Conservation (phyloP, 23 tunicate genomes). For the Trididemnum miniatum region DNA sequence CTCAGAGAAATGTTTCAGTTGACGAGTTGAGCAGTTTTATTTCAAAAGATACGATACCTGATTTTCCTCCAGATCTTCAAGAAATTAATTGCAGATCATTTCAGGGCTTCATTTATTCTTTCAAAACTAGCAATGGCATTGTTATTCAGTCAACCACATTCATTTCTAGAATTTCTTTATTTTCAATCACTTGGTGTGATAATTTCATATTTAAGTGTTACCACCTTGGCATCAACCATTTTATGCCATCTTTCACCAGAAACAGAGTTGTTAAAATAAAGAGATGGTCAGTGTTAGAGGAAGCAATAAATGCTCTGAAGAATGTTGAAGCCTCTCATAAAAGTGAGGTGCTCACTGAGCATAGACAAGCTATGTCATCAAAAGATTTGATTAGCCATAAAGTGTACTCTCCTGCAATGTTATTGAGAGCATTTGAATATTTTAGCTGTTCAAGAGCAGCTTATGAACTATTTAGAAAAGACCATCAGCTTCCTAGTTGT, state of each 20-base stretch:
- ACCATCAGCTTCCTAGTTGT: slow-evolving; percentile 11
- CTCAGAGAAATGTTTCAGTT: background rate
- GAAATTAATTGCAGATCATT: no score
- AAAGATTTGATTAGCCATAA: background rate
- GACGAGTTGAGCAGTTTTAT: background rate
- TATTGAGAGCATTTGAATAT: slow-evolving; percentile 11
- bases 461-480: background rate
- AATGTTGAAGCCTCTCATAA: background rate
- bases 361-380: background rate
- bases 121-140: background rate
- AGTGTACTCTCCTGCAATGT: background rate
- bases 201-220: background rate
- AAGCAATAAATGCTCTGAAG: background rate
- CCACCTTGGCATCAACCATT: background rate
- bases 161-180: background rate
- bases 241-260: background rate
- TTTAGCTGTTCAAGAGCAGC: background rate
- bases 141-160: background rate
- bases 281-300: slow-evolving; percentile 3
- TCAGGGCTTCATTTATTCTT: no score
- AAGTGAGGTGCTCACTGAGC: background rate
- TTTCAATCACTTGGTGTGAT: background rate
- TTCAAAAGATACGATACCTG: background rate
- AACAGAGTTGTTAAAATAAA: slow-evolving; percentile 4
- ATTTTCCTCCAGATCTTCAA: no score